Base-by-base conservation (phyloP, 2,113 vertebrate species). In the Labeo rohita region DNA sequence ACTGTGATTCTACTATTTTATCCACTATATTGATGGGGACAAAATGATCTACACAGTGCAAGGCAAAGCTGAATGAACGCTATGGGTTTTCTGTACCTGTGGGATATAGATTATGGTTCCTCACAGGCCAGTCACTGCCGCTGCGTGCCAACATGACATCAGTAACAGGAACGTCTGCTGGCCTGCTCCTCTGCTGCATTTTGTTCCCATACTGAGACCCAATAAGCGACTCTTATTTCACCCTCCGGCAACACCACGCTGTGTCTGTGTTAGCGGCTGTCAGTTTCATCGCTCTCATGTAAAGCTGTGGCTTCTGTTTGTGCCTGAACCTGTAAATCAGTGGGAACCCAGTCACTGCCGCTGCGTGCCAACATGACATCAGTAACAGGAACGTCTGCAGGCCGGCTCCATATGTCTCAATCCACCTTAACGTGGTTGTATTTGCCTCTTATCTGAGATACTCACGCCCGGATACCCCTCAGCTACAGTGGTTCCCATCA, bases 211-310 rank as follows among this genome's bases (percentile, higher is more conserved):
- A 28, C 21, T 47, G 59, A 63, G 43, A 47, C 43, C 12, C 21
- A 49, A 66, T 49, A 5, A 81, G 8, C 2, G 79, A 68, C 63
- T 82, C 45, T 50, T 52, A 68, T 68, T 80, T 82, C 80, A 49
- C 80, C 63, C 63, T 70, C 80, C 16, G 65, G 80, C 63, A 52
- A 70, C 63, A 70, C 45, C 80, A 82, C 0, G 47, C 80, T 36
- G 80, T 49, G 80, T 82, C 61, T 82, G 80, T 82, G 80, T 68
- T 82, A 68, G 80, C 6, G 65, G 8, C 80, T 70, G 65, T 82
- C 80, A 70, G 63, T 54, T 63, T 52, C 80, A 70, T 70, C 1
- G 61, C 47, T 68, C 63, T 70, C 63, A 21, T 39, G 59, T 81
- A 66, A 47, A 45, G 59, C 79, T 81, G 43, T 34, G 59, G 59